Percentiles rank a stretch among this genome's conserved stretches.
phyloP scores from a whole-genome alignment of 1,140 invertebrate genomes.

The Drosophila melanica region DNA sequence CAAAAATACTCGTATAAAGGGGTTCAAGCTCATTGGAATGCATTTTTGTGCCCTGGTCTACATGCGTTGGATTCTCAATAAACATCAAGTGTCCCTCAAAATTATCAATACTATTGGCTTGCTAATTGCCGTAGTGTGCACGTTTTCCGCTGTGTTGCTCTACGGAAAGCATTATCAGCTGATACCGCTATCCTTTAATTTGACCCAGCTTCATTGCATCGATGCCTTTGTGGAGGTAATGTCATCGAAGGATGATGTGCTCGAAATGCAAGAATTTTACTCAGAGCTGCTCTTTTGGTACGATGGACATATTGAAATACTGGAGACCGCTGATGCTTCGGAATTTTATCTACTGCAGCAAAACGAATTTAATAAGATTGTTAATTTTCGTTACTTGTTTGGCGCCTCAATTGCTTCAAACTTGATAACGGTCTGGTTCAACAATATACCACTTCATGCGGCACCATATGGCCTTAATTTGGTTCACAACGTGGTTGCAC shows the following conservation, averaged over 20 bases:
- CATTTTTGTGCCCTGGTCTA: conserved; percentile 24
- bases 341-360: conserved; percentile 25
- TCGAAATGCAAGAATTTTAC: conserved; percentile 39
- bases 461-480: conserved; percentile 53
- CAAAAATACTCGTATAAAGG: accelerated
- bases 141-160: conserved; percentile 39
- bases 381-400: conserved; percentile 49
- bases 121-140: conserved; percentile 5
- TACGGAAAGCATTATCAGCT: conserved; percentile 52
- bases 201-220: conserved; percentile 25
- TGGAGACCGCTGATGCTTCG: not conserved
- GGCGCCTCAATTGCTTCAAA: conserved; percentile 41
- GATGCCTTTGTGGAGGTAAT: conserved; percentile 47
- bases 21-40: not conserved
- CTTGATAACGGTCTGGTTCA: conserved; percentile 57
- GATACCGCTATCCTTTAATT: conserved; percentile 39
- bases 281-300: conserved; percentile 62
- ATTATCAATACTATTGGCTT: conserved; percentile 16
- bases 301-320: conserved; percentile 23
- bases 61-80: conserved; percentile 25
- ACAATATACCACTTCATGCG: conserved; percentile 59
- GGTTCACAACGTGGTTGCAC: conserved; percentile 65
- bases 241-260: not conserved
- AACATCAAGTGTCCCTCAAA: conserved; percentile 18
- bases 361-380: conserved; percentile 11